Evolutionary conservation across 1,140 invertebrate genomes (phyloP).

Genomic region (Camponotus pennsylvanicus): DNA sequence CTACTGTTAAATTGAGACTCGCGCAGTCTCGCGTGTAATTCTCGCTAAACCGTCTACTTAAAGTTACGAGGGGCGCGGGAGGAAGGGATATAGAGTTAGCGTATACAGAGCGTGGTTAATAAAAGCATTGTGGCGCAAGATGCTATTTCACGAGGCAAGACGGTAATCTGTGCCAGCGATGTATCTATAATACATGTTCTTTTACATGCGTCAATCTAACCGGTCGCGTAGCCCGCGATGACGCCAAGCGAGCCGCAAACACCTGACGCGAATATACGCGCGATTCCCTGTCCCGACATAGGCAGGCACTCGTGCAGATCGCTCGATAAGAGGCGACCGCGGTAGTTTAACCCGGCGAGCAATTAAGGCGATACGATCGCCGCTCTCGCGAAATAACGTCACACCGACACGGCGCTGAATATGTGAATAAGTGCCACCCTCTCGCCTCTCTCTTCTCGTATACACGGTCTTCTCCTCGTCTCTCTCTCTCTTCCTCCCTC

Average conservation of each 20-base stretch:
- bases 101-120: constrained; percentile 19
- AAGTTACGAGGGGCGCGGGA: neutral
- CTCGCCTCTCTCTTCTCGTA: neutral
- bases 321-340: constrained; percentile 80
- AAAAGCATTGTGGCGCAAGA: constrained; percentile 38
- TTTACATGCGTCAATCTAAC: constrained; percentile 12
- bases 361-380: constrained; percentile 84
- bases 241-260: constrained; percentile 75
- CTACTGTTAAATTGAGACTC: neutral
- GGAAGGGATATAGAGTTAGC: neutral
- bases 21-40: neutral
- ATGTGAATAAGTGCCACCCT: constrained; percentile 66
- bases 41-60: constrained; percentile 8
- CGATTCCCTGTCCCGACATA: constrained; percentile 40
- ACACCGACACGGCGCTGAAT: constrained; percentile 70
- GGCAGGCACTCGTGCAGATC: constrained; percentile 74
- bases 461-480: too few relatives aligned
- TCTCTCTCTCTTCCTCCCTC: neutral
- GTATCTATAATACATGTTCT: constrained; percentile 15
- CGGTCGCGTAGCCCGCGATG: constrained; percentile 54
- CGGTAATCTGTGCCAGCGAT: constrained; percentile 20
- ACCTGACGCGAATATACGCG: constrained; percentile 74
- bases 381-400: constrained; percentile 81
- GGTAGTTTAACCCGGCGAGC: constrained; percentile 83
- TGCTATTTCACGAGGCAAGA: constrained; percentile 21